Evolutionary conservation across 1,140 invertebrate genomes (phyloP).

Genomic region (Hypothenemus hampei): DNA sequence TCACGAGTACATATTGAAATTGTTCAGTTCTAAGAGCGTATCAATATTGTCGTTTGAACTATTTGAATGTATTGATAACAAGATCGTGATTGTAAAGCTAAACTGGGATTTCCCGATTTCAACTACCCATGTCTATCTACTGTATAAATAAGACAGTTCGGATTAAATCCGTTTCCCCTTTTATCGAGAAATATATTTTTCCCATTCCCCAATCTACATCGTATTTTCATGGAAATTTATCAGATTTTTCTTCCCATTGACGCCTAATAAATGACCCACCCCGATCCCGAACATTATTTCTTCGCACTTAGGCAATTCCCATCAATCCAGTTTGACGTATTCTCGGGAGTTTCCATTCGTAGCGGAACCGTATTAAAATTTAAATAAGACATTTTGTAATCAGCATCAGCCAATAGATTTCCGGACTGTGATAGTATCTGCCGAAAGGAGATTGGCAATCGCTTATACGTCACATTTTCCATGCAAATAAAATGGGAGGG

Average conservation of each 20-base stretch:
- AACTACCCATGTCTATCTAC: too few species aligned
- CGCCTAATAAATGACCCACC: conserved; percentile 25
- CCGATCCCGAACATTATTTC: conserved; percentile 20
- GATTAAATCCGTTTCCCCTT: too few species aligned
- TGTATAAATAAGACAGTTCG: too few species aligned
- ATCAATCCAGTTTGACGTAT: conserved; percentile 37
- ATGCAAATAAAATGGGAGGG: conserved; percentile 44
- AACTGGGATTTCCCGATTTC: too few species aligned
- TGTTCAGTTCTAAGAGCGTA: too few species aligned
- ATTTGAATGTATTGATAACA: too few species aligned
- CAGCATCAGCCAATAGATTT: conserved; percentile 44
- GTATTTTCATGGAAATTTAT: conserved; percentile 25
- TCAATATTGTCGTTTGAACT: too few species aligned
- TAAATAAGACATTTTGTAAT: conserved; percentile 45
- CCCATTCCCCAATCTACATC: conserved; percentile 4
- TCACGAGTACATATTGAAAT: too few species aligned
- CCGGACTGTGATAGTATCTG: conserved; percentile 37
- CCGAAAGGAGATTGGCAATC: conserved; percentile 43
- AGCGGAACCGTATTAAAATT: conserved; percentile 42
- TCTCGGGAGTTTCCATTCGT: conserved; percentile 31
- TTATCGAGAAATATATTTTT: too few species aligned
- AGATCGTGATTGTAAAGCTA: too few species aligned
- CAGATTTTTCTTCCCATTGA: conserved; percentile 26
- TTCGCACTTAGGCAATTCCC: conserved; percentile 24
- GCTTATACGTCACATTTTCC: conserved; percentile 43